phyloP scores from a whole-genome alignment of 2,113 vertebrate species.

The Brachyistius frenatus region DNA sequence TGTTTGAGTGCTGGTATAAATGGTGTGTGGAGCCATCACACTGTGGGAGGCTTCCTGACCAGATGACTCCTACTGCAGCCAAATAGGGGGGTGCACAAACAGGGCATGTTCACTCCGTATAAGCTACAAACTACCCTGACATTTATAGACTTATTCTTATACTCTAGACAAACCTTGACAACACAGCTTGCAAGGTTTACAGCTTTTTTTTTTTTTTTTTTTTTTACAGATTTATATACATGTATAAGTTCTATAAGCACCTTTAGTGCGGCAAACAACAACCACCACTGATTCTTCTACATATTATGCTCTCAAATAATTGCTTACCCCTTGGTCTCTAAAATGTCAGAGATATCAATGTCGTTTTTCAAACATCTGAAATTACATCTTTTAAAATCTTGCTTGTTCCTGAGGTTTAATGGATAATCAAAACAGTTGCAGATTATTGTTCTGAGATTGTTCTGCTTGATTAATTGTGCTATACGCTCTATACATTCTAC shows the following conservation, averaged over 20 bases:
- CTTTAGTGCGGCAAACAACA: neutral
- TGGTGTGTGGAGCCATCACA: slow-evolving; percentile 43
- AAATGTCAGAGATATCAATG: neutral
- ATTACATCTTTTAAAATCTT: neutral
- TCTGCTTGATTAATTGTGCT: no score
- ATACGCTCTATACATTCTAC: no score
- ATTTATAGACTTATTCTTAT: slow-evolving; percentile 10
- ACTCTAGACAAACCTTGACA: neutral
- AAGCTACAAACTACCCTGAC: slow-evolving; percentile 7
- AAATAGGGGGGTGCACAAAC: slow-evolving; percentile 30
- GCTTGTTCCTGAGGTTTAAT: neutral
- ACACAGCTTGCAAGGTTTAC: neutral
- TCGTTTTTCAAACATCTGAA: no score
- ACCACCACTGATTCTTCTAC: neutral
- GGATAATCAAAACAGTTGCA: no score
- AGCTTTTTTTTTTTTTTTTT: neutral
- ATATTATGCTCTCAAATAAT: neutral
- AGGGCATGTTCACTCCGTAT: slow-evolving; percentile 22
- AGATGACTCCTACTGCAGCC: slow-evolving; percentile 61
- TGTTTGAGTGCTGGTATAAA: slow-evolving; percentile 30
- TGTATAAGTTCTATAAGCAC: neutral
- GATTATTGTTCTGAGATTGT: no score
- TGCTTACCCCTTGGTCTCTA: neutral
- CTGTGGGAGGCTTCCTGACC: slow-evolving; percentile 67
- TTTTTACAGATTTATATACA: no score